Percentiles rank a stretch among this genome's conserved stretches.
Conservation (phyloP, 2,888 invertebrate genomes). For the Brachypterus glaber region DNA sequence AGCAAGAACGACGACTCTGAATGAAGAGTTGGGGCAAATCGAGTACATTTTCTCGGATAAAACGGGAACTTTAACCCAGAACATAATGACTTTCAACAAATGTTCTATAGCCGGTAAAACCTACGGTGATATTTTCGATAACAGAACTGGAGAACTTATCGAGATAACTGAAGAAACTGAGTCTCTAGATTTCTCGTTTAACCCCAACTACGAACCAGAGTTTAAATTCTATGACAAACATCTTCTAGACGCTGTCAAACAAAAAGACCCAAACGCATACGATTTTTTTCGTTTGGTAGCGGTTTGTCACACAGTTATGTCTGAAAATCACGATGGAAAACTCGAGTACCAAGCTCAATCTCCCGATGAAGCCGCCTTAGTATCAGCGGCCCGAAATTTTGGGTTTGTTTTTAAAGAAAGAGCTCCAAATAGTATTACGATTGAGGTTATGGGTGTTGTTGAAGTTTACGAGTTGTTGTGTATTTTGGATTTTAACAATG, state of each 20-base stretch:
- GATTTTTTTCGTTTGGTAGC: constrained; percentile 84
- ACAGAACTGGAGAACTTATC: constrained; percentile 74
- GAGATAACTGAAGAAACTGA: constrained; percentile 75
- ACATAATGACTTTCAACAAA: constrained; percentile 99
- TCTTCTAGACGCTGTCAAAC: constrained; percentile 72
- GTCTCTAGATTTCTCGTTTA: constrained; percentile 88
- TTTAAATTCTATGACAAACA: constrained; percentile 91
- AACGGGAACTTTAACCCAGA: constrained; percentile 97
- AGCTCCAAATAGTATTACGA: constrained; percentile 85
- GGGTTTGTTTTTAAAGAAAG: constrained; percentile 95
- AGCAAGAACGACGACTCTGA: constrained; percentile 94
- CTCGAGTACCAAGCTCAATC: constrained; percentile 76
- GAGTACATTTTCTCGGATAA: constrained; percentile 99
- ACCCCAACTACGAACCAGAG: constrained; percentile 81
- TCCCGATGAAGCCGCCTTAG: constrained; percentile 95
- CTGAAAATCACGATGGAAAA: constrained; percentile 71
- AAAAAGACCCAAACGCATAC: constrained; percentile 64
- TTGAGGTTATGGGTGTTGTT: constrained; percentile 64
- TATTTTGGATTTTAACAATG: constrained; percentile 99
- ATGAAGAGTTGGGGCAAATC: constrained; percentile 97
- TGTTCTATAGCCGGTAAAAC: constrained; percentile 88
- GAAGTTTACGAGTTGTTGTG: constrained; percentile 92
- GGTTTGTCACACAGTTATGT: constrained; percentile 98
- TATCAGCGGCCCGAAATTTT: constrained; percentile 96
- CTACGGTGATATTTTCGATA: constrained; percentile 88